Base-by-base conservation (phyloP, 1,140 invertebrate genomes). In the Euglossa dilemma region DNA sequence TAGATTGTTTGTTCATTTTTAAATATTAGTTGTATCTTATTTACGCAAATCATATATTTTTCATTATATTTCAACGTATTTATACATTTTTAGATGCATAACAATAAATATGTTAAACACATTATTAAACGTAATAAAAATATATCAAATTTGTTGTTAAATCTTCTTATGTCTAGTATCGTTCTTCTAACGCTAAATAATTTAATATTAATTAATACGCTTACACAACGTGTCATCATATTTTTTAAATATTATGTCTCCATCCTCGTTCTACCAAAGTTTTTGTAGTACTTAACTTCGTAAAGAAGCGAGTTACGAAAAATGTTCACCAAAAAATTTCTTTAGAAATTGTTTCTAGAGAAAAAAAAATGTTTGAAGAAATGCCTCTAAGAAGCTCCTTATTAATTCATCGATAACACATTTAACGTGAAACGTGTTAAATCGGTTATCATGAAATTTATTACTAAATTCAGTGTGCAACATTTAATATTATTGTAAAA, bases 401-500 rank as follows among this genome's bases (percentile, higher is more conserved):
- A 28, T 36, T 67, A n/a, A 36, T 36, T 57, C 11, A 9, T 20
- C 18, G 59, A 80, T 54, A 73, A 80, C 45, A 1, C 7, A 36
- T 73, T 52, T 52, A 80, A 73, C 57, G 36, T 16, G 0, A 2
- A n/a, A 28, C 12, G 25, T 20, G 76, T 78, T 70, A 50, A 78
- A 70, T 6, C 28, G 12, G n/a, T 78, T 57, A 64, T 45, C 36
- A 63, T 54, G 52, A 64, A 64, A 73, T 80, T 74, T 73, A 74
- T 73, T 64, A 64, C 59, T 80, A 80, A 63, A 74, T 74, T 81
- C 50, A 74, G n/a, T 75, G 80, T 64, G 80, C 80, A 81, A 81
- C 63, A 81, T 75, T 57, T 75, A 73, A 75, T 75, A 76, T 81
- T 81, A 75, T 54, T 50, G 36, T 81, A 75, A 81, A 81, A 75